phyloP scores from a whole-genome alignment of 1,140 invertebrate genomes.

The Drosophila tsacasi region DNA sequence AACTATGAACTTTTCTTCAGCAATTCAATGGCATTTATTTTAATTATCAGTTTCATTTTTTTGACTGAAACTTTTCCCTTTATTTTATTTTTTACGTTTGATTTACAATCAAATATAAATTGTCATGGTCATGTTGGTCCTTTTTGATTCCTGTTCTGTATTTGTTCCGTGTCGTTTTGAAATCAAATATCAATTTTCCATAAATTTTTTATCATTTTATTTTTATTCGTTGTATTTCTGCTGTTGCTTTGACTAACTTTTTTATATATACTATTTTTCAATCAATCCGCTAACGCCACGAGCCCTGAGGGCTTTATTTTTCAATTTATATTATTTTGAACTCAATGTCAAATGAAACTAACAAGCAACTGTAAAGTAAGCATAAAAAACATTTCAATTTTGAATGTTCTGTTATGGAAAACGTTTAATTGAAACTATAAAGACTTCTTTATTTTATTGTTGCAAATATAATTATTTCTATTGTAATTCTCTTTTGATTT shows the following conservation, averaged over 20 bases:
- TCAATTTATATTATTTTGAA: neutral
- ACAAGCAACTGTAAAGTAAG: too few relatives aligned
- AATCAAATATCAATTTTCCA: conserved; percentile 10
- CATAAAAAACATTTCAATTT: neutral
- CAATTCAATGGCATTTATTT: neutral
- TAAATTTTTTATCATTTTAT: neutral
- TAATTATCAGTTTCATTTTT: neutral
- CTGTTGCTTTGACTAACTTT: too few relatives aligned
- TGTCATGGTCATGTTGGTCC: neutral
- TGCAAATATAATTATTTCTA: neutral
- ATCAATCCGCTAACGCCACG: neutral
- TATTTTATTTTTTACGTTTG: neutral
- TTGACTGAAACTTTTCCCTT: neutral
- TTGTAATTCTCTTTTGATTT: neutral
- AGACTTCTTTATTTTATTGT: neutral
- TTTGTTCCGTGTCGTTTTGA: neutral
- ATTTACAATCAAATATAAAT: neutral
- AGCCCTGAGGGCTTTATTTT: neutral
- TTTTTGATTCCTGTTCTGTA: neutral
- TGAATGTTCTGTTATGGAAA: too few relatives aligned
- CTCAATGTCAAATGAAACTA: neutral
- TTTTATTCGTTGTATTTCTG: neutral
- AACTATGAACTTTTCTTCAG: neutral
- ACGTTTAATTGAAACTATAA: too few relatives aligned
- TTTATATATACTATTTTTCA: neutral